These are phyloP conservation scores for Ennomos quercinarius DNA, from an alignment of 2,888 invertebrate genomes.

Conservation along the genomic window DNA sequence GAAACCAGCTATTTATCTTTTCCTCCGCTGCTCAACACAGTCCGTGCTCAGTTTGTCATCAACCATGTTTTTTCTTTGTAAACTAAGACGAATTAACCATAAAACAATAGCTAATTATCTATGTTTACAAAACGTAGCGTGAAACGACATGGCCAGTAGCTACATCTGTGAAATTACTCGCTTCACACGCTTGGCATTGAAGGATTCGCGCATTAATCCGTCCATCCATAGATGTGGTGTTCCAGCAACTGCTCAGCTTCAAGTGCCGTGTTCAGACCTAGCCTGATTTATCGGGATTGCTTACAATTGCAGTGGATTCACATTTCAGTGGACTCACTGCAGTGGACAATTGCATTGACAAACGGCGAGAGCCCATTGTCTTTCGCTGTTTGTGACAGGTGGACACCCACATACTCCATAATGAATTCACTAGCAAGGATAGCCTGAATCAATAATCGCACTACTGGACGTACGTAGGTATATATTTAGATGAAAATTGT, in stretches of 20 bases:
- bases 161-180: no score
- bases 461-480: no score
- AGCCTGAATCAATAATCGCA: no score
- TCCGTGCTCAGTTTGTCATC: no score
- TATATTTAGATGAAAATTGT: no score
- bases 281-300: constrained; percentile 19
- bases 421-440: not conserved
- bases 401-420: constrained; percentile 3
- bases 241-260: constrained; percentile 14
- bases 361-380: constrained; percentile 12
- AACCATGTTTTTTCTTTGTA: no score
- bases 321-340: constrained; percentile 1
- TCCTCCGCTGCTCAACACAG: no score
- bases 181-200: constrained; percentile 9
- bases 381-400: constrained; percentile 10
- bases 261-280: constrained; percentile 2
- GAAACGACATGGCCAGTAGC: no score
- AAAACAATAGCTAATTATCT: no score
- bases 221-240: not conserved
- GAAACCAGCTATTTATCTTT: no score
- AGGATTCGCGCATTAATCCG: constrained; percentile 22
- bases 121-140: no score
- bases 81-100: no score
- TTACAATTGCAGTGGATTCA: constrained; percentile 2
- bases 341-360: constrained; percentile 2